phyloP scores from a whole-genome alignment of 2,113 vertebrate genomes.

The Nipponia nippon region DNA sequence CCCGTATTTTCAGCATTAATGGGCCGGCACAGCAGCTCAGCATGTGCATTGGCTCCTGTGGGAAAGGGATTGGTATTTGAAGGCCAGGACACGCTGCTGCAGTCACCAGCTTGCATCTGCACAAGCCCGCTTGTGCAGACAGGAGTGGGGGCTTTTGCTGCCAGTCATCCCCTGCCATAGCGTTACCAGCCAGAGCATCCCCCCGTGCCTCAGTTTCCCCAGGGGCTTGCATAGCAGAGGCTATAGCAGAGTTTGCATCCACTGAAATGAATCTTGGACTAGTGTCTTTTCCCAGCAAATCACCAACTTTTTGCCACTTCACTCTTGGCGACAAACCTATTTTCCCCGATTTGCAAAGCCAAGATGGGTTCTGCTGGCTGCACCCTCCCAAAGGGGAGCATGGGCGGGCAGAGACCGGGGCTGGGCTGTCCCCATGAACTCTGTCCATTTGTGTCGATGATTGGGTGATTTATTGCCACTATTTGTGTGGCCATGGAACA shows the following conservation, averaged over 20 bases:
- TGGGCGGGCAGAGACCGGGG: rapidly evolving
- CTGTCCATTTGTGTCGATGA: not conserved
- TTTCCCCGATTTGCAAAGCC: not conserved
- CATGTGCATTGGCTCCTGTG: rapidly evolving
- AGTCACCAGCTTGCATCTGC: not conserved
- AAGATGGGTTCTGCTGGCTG: not conserved
- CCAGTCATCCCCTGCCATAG: not conserved
- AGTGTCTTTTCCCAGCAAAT: not conserved
- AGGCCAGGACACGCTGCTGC: not conserved
- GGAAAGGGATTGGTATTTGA: not conserved
- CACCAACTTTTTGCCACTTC: not conserved
- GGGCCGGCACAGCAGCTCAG: not conserved
- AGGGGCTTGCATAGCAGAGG: rapidly evolving
- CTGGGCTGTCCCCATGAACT: not conserved
- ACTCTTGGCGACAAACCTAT: not conserved
- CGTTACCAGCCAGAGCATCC: not conserved
- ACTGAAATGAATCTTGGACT: not conserved
- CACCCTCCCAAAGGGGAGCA: rapidly evolving
- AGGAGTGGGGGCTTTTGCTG: not conserved
- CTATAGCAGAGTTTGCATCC: not conserved
- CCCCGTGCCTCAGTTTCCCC: not conserved
- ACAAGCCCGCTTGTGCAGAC: not conserved
- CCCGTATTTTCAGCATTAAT: not conserved
- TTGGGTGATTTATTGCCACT: not conserved
- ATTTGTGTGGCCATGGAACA: not conserved